Percentiles rank a stretch among this genome's conserved stretches.
phyloP scores from a whole-genome alignment of 2,113 vertebrate species.

The Phylloscopus trochiloides region DNA sequence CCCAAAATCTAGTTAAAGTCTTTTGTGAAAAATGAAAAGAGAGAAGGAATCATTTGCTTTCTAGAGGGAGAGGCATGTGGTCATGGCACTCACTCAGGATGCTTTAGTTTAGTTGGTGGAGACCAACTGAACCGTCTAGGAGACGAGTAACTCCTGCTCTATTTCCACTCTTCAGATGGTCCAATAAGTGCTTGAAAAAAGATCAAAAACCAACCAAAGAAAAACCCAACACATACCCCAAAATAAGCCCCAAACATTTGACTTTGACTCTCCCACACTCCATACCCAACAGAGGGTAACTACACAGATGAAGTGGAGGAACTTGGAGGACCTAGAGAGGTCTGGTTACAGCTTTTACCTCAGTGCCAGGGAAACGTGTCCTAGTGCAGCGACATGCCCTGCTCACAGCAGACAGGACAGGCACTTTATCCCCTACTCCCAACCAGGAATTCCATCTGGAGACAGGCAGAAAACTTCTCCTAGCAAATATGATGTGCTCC shows the following conservation, averaged over 20 bases:
- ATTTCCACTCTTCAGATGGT: background rate
- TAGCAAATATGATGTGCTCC: background rate
- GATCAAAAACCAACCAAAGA: background rate
- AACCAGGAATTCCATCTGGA: background rate
- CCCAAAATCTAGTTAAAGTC: background rate
- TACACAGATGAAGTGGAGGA: background rate
- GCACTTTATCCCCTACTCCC: background rate
- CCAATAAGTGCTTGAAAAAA: background rate
- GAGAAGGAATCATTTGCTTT: background rate
- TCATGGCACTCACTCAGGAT: background rate
- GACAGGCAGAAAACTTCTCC: background rate
- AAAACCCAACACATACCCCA: background rate
- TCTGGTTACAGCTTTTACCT: background rate
- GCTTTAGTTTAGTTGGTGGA: background rate
- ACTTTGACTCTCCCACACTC: background rate
- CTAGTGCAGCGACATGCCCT: background rate
- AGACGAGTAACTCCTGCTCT: background rate
- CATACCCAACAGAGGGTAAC: fast-evolving
- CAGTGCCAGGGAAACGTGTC: fast-evolving
- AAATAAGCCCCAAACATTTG: background rate
- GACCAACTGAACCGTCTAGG: background rate
- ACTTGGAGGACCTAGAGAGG: background rate
- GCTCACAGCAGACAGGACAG: background rate
- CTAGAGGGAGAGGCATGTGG: background rate
- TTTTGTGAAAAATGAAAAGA: background rate